Evolutionary conservation across 2,113 vertebrate species (phyloP), one percentile per base, ranked within the genome.

Genomic region (Oncorhynchus masou): DNA sequence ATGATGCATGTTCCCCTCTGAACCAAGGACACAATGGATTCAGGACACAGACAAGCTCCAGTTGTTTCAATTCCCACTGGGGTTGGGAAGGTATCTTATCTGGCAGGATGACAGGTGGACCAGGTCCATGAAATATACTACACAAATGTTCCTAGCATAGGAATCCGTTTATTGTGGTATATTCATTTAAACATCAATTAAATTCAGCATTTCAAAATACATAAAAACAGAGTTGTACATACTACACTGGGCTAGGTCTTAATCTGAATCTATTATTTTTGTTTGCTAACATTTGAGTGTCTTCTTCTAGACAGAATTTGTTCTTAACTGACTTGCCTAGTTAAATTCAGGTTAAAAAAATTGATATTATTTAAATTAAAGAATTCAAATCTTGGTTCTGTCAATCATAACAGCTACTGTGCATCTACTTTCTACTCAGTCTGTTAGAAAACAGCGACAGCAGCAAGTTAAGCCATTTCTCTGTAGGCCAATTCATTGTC

Each of bases 401-500:
- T 54, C 12, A 54, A 19, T 54, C 16, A 19, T 54, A 54, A 54
- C 16, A 54, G 49, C 15, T 15, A 15, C 4, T 54, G 13, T n/a
- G 59, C n/a, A 9, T 62, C 6, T 60, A 62, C 20, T 62, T 20
- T 62, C n/a, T 62, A 62, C 59, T 62, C 59, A 62, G 9, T 22
- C 59, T 62, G 59, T 62, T 62, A 62, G 59, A 15, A 68, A 68
- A 68, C 29, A 68, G 31, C 4, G 67, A 68, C 31, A 22, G 25
- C 31, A 39, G 67, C 67, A 68, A 68, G 31, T 68, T 31, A 68
- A 45, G 67, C 12, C 20, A 70, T 70, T 12, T 69, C n/a, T 70
- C 22, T 70, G 34, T 70, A 4, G 7, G n/a, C 8, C 20, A 48
- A 31, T 77, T 67, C 54, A 57, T 25, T 78, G 48, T 71, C 12